Evolutionary conservation across 30 jellyfish, hydroid and myxozoan genomes (phyloP), one percentile per base, ranked within the genome.

Genomic region (Chrysaora quinquecirrha): DNA sequence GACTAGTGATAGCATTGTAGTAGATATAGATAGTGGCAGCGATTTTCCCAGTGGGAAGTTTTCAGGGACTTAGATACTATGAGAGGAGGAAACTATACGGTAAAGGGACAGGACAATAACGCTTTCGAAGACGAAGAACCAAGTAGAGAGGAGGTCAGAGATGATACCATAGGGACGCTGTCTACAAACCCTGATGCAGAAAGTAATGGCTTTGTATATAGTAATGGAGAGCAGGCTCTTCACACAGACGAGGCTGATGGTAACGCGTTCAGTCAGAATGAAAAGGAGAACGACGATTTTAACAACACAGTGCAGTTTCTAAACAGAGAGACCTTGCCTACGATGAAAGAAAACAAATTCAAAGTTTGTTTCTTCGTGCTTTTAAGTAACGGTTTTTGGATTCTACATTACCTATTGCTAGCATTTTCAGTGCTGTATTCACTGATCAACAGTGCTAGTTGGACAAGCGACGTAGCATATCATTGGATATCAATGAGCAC

Each of bases 401-500:
- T 80, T 22, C 50, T 62, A 4, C 79, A 64, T 56, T 32, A 62
- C 35, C 35, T 80, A 35, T 47, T 80, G 34, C 35, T 80, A 20
- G 28, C 72, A 31, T 46, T 48, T 54, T 80, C 84, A 11, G 68
- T 52, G 2, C 28, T 80, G 32, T 31, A 80, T 31, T 14, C 90
- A 30, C 56, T 80, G 56, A 72, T 80, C 4, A 33, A 19, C 31
- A 80, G 90, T 71, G 72, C 90, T 7, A 46, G 33, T 14, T 80
- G 90, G 90, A 48, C 47, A 19, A 56, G 35, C 34, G 77, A 80
- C 22, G 24, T 54, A 29, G 76, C 90, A 4, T 80, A 66, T 31
- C 84, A 80, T 34, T 80, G 90, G 90, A 22, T 80, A 19, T 80
- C 90, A 16, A 64, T 64, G 71, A 73, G 72, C 34, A 27, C 38